A percentile compares a stretch with the other conserved stretches of the same genome.
Evolutionary conservation across 2,888 invertebrate genomes (phyloP).

Genomic region (Polietes domitor): DNA sequence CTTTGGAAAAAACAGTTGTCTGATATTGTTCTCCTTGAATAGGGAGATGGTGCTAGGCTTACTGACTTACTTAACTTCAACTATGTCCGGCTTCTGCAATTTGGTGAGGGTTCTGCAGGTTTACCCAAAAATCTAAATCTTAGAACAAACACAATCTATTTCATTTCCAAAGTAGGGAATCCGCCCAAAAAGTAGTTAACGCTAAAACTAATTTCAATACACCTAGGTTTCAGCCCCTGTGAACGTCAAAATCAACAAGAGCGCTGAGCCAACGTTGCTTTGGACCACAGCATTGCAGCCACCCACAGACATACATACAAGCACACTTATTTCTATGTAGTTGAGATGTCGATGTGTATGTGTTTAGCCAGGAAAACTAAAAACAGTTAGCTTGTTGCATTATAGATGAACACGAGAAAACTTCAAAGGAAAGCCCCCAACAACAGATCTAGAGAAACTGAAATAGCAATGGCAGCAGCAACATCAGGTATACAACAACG

Average conservation of each 20-base stretch:
- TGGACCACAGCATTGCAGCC: background rate
- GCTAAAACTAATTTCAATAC: constrained; percentile 20
- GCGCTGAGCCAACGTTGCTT: constrained; percentile 15
- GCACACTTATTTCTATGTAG: no score
- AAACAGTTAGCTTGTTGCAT: constrained; percentile 59
- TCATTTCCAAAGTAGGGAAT: no score
- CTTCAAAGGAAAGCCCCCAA: background rate
- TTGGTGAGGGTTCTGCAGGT: no score
- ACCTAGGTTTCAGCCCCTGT: background rate
- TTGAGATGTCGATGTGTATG: no score
- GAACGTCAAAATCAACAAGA: constrained; percentile 35
- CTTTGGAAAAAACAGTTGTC: no score
- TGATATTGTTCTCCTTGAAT: no score
- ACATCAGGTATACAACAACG: background rate
- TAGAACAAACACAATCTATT: no score
- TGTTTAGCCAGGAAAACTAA: background rate
- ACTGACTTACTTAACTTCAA: no score
- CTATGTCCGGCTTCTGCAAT: no score
- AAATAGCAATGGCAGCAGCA: constrained; percentile 20
- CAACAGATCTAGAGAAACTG: background rate
- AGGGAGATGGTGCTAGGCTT: no score
- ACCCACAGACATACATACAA: background rate
- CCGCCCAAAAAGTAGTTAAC: background rate
- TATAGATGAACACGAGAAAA: constrained; percentile 26
- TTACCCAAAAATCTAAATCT: no score